Evolutionary conservation across 2,888 invertebrate species (phyloP).

Genomic region (Tridacna crocea): DNA sequence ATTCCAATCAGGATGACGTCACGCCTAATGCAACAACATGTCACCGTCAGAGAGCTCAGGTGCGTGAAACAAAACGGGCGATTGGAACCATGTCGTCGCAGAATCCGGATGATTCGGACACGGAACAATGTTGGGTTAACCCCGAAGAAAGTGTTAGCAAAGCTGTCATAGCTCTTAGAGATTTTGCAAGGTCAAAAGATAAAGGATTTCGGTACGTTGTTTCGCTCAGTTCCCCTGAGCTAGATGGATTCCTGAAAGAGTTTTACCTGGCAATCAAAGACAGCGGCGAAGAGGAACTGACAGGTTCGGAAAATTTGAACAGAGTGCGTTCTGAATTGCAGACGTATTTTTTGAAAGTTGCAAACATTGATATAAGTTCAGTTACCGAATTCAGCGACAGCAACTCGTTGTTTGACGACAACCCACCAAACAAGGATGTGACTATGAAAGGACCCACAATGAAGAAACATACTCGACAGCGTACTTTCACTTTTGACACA

Average conservation of each 20-base stretch:
- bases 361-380: slow-evolving; percentile 69
- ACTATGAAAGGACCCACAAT: slow-evolving; percentile 62
- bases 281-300: slow-evolving; percentile 52
- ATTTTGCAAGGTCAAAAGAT: slow-evolving; percentile 72
- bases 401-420: slow-evolving; percentile 70
- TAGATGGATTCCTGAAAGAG: slow-evolving; percentile 75
- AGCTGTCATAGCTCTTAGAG: slow-evolving; percentile 65
- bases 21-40: slow-evolving; percentile 71
- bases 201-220: slow-evolving; percentile 70
- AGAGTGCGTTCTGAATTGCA: slow-evolving; percentile 72
- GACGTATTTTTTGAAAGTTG: slow-evolving; percentile 72
- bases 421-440: slow-evolving; percentile 9
- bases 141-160: slow-evolving; percentile 44
- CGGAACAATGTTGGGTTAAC: slow-evolving; percentile 55
- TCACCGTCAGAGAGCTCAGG: slow-evolving; percentile 59
- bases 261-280: slow-evolving; percentile 73
- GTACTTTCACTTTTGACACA: slow-evolving; percentile 72
- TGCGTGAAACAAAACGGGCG: slow-evolving; percentile 53
- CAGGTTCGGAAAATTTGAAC: slow-evolving; percentile 56
- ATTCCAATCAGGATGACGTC: slow-evolving; percentile 62
- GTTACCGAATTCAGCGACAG: slow-evolving; percentile 71
- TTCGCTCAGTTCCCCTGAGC: slow-evolving; percentile 68
- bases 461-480: slow-evolving; percentile 72
- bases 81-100: slow-evolving; percentile 61
- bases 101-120: slow-evolving; percentile 52